Evolutionary conservation across 2,888 invertebrate genomes (phyloP), one percentile per base, ranked within the genome.

Genomic region (Microplitis manilae): DNA sequence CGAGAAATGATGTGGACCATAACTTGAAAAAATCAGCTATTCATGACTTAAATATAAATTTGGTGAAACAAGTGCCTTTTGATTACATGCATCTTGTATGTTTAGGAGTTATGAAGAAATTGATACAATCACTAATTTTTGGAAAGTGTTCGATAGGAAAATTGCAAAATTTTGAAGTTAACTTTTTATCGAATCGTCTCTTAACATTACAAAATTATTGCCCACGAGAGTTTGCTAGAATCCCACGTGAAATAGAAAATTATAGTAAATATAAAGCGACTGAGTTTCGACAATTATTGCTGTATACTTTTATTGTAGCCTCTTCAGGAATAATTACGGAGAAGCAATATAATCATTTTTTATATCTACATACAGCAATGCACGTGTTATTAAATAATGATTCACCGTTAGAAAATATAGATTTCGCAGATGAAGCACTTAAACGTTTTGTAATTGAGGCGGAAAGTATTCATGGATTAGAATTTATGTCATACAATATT

Each of bases 81-180:
- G 77, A 72, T 2, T 9, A 9, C 40, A 77, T 75, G 77, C 77
- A 77, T 39, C 13, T 75, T 1, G 38, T 75, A 5, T 75, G 50
- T 41, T 67, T 75, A 17, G 71, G 75, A 17, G 71, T 72, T 1
- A 64, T 68, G 41, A 75, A 78, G 40, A 39, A 60, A 64, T 7
- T 75, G 50, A 13, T 75, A 9, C 9, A 61, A 17, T 61, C 61
- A 9, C n/a, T 61, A 15, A 13, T 61, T 6, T 61, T 61, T 13
- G 61, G 61, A 15, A 61, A 61, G 13, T 61, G 61, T 13, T 9
- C 6, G n/a, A 6, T 13, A 61, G 9, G 13, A 13, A 61, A 61
- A 61, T 61, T 61, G n/a, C n/a, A 7, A 61, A 61, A 61, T 15
- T 61, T 61, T 13, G 6, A 61, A 61, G n/a, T 61, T 6, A 17